Conservation (phyloP, 1,140 invertebrate species). For the Drosophila biarmipes region DNA sequence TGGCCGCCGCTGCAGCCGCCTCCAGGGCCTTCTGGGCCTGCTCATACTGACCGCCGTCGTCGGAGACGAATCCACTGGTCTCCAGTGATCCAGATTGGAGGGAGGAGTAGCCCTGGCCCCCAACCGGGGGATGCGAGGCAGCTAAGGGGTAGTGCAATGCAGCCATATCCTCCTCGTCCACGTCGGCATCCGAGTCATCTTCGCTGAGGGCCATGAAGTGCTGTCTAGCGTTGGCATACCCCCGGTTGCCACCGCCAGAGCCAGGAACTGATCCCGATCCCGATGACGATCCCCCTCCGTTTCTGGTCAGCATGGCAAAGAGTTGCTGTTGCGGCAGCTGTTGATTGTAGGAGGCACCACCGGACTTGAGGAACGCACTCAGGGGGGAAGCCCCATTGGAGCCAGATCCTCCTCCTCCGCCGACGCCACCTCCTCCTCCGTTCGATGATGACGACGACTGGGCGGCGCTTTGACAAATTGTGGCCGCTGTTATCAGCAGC, state of each 20-base stretch:
- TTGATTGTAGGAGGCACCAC: slow-evolving; percentile 71
- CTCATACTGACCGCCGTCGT: slow-evolving; percentile 77
- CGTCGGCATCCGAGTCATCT: slow-evolving; percentile 52
- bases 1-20: slow-evolving; percentile 48
- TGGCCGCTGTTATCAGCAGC: slow-evolving; percentile 78
- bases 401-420: background rate
- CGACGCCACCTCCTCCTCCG: background rate
- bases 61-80: slow-evolving; percentile 76
- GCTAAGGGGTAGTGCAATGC: slow-evolving; percentile 45
- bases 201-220: slow-evolving; percentile 50
- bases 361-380: slow-evolving; percentile 66
- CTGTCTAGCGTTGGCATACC: slow-evolving; percentile 29
- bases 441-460: slow-evolving; percentile 46
- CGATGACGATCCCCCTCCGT: slow-evolving; percentile 33
- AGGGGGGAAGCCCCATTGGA: slow-evolving; percentile 44
- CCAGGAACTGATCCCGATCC: slow-evolving; percentile 8
- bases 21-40: slow-evolving; percentile 68
- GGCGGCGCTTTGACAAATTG: slow-evolving; percentile 76
- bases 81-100: slow-evolving; percentile 63
- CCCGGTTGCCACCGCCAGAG: slow-evolving; percentile 3
- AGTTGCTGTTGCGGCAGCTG: slow-evolving; percentile 75
- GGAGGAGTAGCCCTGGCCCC: slow-evolving; percentile 15
- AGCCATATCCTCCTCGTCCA: slow-evolving; percentile 55
- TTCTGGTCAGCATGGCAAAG: slow-evolving; percentile 73
- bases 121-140: slow-evolving; percentile 13